These are phyloP conservation scores for Cryptus armator DNA, from an alignment of 2,888 invertebrate genomes.

Conservation along the genomic window DNA sequence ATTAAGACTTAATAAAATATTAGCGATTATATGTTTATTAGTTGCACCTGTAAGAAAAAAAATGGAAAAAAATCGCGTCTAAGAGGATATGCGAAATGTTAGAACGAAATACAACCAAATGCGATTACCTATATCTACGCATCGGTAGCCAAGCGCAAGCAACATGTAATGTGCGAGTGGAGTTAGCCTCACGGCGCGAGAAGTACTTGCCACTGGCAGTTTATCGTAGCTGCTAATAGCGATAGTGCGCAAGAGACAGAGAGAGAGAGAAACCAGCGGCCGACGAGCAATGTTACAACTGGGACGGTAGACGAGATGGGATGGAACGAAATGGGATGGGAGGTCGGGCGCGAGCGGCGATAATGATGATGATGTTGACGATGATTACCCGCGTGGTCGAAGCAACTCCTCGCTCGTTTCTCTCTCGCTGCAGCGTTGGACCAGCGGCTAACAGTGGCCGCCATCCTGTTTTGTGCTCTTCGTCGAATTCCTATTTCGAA, in stretches of 20 bases:
- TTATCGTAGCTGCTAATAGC: slow-evolving; percentile 79
- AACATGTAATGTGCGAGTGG: slow-evolving; percentile 60
- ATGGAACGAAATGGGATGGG: slow-evolving; percentile 75
- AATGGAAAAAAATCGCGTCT: neutral
- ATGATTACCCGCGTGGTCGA: slow-evolving; percentile 81
- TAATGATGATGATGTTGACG: slow-evolving; percentile 83
- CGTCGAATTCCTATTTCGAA: slow-evolving; percentile 57
- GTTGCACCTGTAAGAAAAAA: neutral
- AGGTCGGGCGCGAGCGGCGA: slow-evolving; percentile 72
- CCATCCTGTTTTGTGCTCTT: slow-evolving; percentile 48
- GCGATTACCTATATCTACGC: slow-evolving; percentile 39
- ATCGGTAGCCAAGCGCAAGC: slow-evolving; percentile 63
- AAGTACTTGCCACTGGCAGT: slow-evolving; percentile 78
- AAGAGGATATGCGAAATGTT: neutral
- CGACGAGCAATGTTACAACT: slow-evolving; percentile 72
- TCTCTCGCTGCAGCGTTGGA: slow-evolving; percentile 59
- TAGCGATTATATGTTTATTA: too few species aligned
- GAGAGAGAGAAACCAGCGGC: slow-evolving; percentile 21
- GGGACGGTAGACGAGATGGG: slow-evolving; percentile 75
- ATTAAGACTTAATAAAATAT: too few species aligned
- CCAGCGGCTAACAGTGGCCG: slow-evolving; percentile 43
- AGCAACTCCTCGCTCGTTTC: slow-evolving; percentile 66
- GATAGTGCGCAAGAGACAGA: slow-evolving; percentile 57
- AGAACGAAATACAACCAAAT: slow-evolving; percentile 13
- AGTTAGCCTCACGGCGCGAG: slow-evolving; percentile 69